A percentile compares a stretch with the other conserved stretches of the same genome.
Conservation (phyloP, 2,113 vertebrate genomes). For the Megaceryle torquata region DNA sequence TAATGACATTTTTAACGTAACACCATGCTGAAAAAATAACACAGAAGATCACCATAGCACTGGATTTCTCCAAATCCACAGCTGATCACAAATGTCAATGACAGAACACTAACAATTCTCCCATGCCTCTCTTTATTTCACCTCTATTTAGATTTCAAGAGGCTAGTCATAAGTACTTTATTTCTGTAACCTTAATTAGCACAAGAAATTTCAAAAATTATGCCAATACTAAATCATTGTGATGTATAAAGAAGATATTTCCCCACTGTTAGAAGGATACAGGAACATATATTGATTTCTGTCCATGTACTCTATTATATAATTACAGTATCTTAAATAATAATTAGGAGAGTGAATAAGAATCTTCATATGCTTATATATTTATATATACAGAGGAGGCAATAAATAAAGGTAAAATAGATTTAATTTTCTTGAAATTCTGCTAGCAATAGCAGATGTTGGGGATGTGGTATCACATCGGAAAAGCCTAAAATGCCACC, state of each 20-base stretch:
- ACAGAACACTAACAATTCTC: neutral
- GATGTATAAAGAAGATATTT: neutral
- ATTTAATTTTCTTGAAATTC: neutral
- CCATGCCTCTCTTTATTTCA: neutral
- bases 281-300: neutral
- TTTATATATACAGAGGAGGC: neutral
- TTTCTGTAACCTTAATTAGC: neutral
- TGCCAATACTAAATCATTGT: rapidly evolving
- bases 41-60: neutral
- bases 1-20: neutral
- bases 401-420: neutral
- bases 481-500: neutral
- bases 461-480: neutral
- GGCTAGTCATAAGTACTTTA: neutral
- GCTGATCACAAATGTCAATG: neutral
- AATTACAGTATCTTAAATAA: neutral
- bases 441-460: neutral
- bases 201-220: neutral
- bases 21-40: neutral
- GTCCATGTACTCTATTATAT: neutral
- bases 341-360: neutral
- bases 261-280: neutral
- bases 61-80: neutral
- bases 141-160: neutral
- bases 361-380: neutral